Conservation (phyloP, 2,888 invertebrate genomes). For the Stegana nigrithorax region DNA sequence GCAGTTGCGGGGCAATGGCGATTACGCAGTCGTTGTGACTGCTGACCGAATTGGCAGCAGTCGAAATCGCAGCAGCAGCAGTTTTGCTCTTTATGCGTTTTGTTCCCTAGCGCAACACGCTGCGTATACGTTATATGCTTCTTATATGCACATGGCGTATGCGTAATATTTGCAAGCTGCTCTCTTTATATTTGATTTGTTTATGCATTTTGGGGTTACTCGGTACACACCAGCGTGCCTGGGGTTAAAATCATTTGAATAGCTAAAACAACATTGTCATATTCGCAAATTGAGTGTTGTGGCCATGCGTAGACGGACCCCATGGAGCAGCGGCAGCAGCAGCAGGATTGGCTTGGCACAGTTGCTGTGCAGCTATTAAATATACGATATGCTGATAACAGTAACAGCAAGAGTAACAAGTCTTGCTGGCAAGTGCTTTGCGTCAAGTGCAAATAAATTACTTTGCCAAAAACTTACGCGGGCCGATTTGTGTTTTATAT, state of each 20-base stretch:
- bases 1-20: not conserved
- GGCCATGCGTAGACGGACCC: too few species aligned
- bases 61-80: not conserved
- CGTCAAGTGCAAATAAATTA: not conserved
- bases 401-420: too few species aligned
- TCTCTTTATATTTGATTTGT: not conserved
- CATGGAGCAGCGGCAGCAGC: too few species aligned
- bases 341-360: too few species aligned
- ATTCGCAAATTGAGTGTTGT: too few species aligned
- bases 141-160: not conserved
- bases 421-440: not conserved
- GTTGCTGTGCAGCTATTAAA: too few species aligned
- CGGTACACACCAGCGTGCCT: not conserved
- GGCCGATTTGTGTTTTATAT: not conserved
- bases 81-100: not conserved
- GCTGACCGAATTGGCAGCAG: constrained; percentile 8
- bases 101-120: not conserved
- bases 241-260: constrained; percentile 53
- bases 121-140: not conserved
- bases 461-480: not conserved
- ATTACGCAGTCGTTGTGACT: not conserved
- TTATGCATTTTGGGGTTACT: not conserved
- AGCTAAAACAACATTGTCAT: constrained; percentile 53
- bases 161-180: not conserved
- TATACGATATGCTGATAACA: too few species aligned